Percentiles rank a stretch among this genome's conserved stretches.
Evolutionary conservation across 2,888 invertebrate genomes (phyloP).

Genomic region (Apamea epomidion): DNA sequence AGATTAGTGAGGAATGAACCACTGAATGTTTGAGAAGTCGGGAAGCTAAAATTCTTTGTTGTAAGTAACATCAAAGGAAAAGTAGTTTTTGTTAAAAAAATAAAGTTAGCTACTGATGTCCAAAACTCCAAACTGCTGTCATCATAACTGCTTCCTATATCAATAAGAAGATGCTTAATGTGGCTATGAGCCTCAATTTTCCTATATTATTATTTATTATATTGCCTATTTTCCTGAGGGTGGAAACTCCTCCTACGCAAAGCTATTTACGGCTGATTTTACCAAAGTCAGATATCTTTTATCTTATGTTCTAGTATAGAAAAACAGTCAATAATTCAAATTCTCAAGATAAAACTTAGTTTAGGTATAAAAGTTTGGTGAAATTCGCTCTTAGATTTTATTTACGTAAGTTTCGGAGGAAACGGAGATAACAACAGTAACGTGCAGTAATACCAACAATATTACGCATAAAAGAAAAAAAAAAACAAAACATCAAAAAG

Average conservation of each 20-base stretch:
- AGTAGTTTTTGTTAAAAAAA: neutral
- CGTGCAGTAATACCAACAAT: neutral
- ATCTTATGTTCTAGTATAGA: neutral
- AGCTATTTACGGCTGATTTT: neutral
- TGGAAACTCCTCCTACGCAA: neutral
- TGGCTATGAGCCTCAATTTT: neutral
- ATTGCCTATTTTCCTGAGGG: neutral
- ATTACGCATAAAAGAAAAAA: neutral
- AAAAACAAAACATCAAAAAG: slow-evolving; percentile 8
- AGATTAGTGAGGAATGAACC: slow-evolving; percentile 37
- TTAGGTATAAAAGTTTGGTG: neutral
- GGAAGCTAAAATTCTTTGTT: slow-evolving; percentile 36
- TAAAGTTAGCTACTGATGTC: neutral
- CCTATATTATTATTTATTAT: too few relatives aligned
- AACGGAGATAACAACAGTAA: neutral
- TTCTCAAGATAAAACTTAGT: neutral
- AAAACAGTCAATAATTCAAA: too few relatives aligned
- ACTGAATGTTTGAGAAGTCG: slow-evolving; percentile 37
- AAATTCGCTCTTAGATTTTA: neutral
- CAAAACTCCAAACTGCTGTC: neutral
- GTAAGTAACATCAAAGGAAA: neutral
- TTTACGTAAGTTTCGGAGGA: neutral
- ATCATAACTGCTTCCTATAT: neutral
- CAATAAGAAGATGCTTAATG: neutral
- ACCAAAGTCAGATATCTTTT: neutral